These are phyloP conservation scores for Norana najaformis DNA, from an alignment of 2,888 invertebrate genomes.

Conservation along the genomic window DNA sequence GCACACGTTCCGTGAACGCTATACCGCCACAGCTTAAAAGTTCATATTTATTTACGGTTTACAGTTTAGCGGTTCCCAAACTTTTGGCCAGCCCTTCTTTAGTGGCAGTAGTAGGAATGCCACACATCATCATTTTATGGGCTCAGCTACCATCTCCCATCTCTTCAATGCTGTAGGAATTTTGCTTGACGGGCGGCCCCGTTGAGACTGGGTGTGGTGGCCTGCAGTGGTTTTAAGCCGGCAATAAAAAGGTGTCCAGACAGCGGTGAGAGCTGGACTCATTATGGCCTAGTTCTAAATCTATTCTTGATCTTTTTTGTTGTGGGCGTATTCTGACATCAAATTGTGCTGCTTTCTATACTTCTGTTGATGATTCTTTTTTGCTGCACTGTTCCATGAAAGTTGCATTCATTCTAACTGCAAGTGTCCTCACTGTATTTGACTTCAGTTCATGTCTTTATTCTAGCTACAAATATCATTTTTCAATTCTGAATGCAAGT, in stretches of 20 bases:
- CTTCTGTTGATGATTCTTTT: neutral
- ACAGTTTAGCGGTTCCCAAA: neutral
- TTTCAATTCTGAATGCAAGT: too few relatives aligned
- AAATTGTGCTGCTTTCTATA: neutral
- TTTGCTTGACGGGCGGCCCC: neutral
- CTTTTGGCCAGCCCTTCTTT: neutral
- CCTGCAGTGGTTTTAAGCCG: neutral
- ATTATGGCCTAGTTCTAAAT: neutral
- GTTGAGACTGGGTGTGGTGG: neutral
- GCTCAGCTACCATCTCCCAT: neutral
- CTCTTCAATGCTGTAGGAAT: neutral
- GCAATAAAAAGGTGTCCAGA: neutral
- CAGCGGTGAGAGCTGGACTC: neutral
- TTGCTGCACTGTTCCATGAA: neutral
- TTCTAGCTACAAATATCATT: too few relatives aligned
- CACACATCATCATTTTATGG: constrained; percentile 3
- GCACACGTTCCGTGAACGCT: neutral
- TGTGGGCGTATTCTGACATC: neutral
- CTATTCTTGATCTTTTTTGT: neutral
- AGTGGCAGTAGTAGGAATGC: neutral
- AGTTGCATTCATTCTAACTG: neutral
- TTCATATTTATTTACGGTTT: neutral
- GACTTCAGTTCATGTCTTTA: neutral
- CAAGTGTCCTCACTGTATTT: neutral
- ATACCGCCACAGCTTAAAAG: neutral